These are phyloP conservation scores for Argyresthia albistria DNA, from an alignment of 2,888 invertebrate species.

Conservation along the genomic window DNA sequence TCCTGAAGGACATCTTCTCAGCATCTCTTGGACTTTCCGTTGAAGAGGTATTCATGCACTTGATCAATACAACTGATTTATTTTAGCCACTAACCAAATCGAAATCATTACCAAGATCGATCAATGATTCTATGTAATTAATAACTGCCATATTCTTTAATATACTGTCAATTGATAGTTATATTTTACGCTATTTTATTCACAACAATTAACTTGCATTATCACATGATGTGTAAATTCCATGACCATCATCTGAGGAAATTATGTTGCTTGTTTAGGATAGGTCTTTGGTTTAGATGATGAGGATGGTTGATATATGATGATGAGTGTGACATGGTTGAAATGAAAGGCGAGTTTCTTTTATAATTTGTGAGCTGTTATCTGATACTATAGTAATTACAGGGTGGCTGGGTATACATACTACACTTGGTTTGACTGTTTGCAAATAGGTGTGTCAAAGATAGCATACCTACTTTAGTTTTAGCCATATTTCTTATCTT, in stretches of 20 bases:
- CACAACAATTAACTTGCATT: background rate
- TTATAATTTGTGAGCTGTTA: too few relatives aligned
- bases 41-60: conserved; percentile 68
- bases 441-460: too few relatives aligned
- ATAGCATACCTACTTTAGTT: too few relatives aligned
- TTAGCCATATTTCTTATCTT: too few relatives aligned
- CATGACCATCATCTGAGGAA: background rate
- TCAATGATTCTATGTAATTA: background rate
- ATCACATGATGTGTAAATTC: too few relatives aligned
- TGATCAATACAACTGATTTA: background rate
- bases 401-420: too few relatives aligned
- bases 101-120: background rate
- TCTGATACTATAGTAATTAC: too few relatives aligned
- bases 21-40: conserved; percentile 81
- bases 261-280: background rate
- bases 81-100: background rate
- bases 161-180: background rate
- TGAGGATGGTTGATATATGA: too few relatives aligned
- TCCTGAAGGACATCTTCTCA: conserved; percentile 80
- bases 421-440: too few relatives aligned
- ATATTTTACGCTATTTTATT: background rate
- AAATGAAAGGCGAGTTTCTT: too few relatives aligned
- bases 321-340: too few relatives aligned
- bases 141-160: background rate
- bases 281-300: too few relatives aligned